phyloP scores from a whole-genome alignment of 2,113 vertebrate genomes.

The Morphnarchus princeps region DNA sequence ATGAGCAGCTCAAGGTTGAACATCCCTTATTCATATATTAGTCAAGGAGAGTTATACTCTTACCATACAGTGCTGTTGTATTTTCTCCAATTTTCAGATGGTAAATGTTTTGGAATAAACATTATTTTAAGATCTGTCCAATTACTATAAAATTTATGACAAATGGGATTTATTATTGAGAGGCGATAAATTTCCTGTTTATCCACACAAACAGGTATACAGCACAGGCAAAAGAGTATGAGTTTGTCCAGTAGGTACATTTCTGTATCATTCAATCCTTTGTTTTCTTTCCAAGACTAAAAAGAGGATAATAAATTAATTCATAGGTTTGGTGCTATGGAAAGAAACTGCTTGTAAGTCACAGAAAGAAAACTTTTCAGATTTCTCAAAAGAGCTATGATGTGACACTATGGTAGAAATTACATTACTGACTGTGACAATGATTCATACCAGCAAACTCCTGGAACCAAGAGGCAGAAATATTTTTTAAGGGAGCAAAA shows the following conservation, averaged over 20 bases:
- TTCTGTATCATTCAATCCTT: not conserved
- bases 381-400: not conserved
- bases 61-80: not conserved
- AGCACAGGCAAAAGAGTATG: not conserved
- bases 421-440: not conserved
- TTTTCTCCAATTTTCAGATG: not conserved
- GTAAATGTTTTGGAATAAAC: not conserved
- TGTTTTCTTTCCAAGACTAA: not conserved
- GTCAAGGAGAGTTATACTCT: not conserved
- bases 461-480: not conserved
- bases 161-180: not conserved
- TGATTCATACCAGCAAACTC: not conserved
- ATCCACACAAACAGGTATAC: not conserved
- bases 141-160: not conserved
- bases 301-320: not conserved
- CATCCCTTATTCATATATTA: not conserved
- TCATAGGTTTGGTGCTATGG: not conserved
- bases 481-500: not conserved
- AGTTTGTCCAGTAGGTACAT: not conserved
- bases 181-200: not conserved
- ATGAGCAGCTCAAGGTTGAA: not conserved
- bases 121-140: not conserved
- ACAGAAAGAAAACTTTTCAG: not conserved
- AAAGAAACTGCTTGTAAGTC: not conserved
- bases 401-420: not conserved